A percentile compares a stretch with the other conserved stretches of the same genome.
These are phyloP conservation scores for Helicoverpa zea DNA, from an alignment of 1,140 invertebrate species.

Conservation along the genomic window DNA sequence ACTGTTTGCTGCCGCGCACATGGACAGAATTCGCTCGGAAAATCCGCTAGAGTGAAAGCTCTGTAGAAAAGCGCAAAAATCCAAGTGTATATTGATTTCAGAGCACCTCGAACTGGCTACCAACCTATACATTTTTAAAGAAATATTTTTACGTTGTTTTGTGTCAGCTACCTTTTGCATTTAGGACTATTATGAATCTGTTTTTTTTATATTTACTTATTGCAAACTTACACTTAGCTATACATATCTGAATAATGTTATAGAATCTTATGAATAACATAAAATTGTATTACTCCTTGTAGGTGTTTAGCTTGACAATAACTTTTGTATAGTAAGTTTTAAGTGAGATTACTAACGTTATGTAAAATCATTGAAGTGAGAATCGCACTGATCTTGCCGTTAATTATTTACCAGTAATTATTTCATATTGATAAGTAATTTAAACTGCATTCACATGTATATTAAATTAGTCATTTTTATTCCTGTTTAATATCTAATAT, in stretches of 20 bases:
- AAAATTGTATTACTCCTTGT: not conserved
- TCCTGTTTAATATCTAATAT: too few species aligned
- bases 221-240: not conserved
- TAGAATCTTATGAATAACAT: conserved; percentile 9
- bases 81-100: too few species aligned
- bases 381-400: not conserved
- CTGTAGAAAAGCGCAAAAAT: too few species aligned
- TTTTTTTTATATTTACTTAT: not conserved
- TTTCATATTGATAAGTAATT: not conserved
- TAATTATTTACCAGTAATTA: not conserved
- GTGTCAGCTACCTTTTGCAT: too few species aligned
- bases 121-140: too few species aligned
- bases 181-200: too few species aligned
- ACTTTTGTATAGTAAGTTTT: conserved; percentile 12
- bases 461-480: not conserved
- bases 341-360: not conserved
- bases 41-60: too few species aligned
- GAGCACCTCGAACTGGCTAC: too few species aligned
- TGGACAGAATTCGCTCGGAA: too few species aligned
- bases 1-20: too few species aligned
- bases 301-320: conserved; percentile 19
- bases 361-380: not conserved
- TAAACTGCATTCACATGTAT: not conserved
- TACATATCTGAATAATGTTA: conserved; percentile 4
- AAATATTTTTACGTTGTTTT: too few species aligned